Conservation (phyloP, 2,113 vertebrate genomes). For the Bagarius yarrelli region DNA sequence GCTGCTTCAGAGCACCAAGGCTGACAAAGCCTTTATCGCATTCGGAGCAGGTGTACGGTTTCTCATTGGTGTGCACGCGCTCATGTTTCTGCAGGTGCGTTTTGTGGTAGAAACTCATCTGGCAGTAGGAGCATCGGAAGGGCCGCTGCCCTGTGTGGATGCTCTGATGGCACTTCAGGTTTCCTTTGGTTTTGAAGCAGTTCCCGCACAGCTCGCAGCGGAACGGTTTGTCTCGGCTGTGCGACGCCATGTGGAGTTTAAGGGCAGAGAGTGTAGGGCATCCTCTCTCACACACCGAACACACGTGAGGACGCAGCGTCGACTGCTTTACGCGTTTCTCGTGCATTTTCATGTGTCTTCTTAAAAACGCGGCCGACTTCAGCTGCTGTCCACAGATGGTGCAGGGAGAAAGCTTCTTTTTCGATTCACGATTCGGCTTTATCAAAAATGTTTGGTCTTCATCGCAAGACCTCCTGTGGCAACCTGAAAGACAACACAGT, state of each 20-base stretch:
- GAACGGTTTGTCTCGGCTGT: constrained; percentile 65
- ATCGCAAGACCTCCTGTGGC: neutral
- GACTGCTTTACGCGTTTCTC: constrained; percentile 21
- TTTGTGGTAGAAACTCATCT: constrained; percentile 66
- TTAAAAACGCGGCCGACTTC: constrained; percentile 52
- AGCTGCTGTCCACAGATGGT: constrained; percentile 52
- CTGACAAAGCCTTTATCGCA: constrained; percentile 29
- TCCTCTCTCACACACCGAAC: constrained; percentile 67
- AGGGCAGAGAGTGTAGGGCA: constrained; percentile 73
- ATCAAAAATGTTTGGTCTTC: neutral
- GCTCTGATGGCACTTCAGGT: constrained; percentile 71
- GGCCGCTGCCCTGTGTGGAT: constrained; percentile 62
- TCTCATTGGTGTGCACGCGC: constrained; percentile 34
- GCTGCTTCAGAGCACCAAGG: constrained; percentile 15
- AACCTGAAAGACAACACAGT: neutral
- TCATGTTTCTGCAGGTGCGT: constrained; percentile 40
- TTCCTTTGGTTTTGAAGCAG: constrained; percentile 70
- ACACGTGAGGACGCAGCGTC: constrained; percentile 59
- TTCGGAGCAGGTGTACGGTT: constrained; percentile 15
- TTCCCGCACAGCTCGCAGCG: constrained; percentile 69
- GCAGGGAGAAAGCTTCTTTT: constrained; percentile 54
- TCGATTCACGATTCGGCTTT: neutral
- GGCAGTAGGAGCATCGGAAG: constrained; percentile 60
- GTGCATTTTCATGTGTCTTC: constrained; percentile 62
- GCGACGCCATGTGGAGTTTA: constrained; percentile 67